These are phyloP conservation scores for Drosophila nigricruria DNA, from an alignment of 2,888 invertebrate genomes.

Conservation along the genomic window DNA sequence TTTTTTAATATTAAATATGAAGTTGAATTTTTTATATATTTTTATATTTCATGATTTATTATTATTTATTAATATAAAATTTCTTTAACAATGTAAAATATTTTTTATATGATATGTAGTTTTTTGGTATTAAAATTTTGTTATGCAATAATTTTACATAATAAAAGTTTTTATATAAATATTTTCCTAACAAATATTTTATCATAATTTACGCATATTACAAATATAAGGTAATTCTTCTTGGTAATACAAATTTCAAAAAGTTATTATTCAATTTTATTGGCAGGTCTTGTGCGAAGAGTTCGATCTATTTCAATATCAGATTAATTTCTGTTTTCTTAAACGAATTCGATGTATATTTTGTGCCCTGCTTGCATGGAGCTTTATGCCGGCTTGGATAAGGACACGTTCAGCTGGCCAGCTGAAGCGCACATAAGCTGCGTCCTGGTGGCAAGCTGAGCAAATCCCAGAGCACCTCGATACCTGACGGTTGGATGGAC, in stretches of 20 bases:
- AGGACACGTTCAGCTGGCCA: constrained; percentile 58
- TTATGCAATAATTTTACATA: too few relatives aligned
- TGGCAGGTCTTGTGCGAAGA: background rate
- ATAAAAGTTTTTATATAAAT: too few relatives aligned
- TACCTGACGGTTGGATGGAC: constrained; percentile 72
- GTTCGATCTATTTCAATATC: constrained; percentile 6
- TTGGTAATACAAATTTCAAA: background rate
- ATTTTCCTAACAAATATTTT: background rate
- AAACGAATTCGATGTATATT: constrained; percentile 27
- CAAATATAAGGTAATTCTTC: background rate
- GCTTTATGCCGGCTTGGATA: constrained; percentile 34
- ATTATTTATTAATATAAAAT: too few relatives aligned
- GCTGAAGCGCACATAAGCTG: constrained; percentile 61
- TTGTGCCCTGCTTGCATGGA: constrained; percentile 4
- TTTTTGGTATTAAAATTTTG: too few relatives aligned
- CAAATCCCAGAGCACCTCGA: constrained; percentile 75
- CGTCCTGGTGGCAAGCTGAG: constrained; percentile 54
- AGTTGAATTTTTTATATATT: too few relatives aligned
- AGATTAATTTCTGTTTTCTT: constrained; percentile 24
- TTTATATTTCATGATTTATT: too few relatives aligned
- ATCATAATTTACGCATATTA: background rate
- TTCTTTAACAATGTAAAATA: too few relatives aligned
- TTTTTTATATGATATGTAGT: too few relatives aligned
- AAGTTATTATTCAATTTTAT: background rate
- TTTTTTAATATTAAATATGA: too few relatives aligned